Evolutionary conservation across 2,113 vertebrate genomes (phyloP), one percentile per base, ranked within the genome.

Genomic region (Prietella phreatophila): DNA sequence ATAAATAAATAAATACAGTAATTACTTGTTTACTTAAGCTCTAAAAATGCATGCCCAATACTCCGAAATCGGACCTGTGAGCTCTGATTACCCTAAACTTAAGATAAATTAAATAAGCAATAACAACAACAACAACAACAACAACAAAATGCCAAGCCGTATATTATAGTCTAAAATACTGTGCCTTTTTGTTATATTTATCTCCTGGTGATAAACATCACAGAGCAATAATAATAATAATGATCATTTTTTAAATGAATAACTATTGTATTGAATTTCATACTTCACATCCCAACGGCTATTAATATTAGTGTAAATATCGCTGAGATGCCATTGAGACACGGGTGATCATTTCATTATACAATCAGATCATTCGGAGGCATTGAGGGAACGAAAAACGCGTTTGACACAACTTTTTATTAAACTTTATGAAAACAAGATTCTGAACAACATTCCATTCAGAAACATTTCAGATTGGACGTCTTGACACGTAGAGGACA

Each of bases 391-490:
- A 78, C 76, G 63, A 79, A 55, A 83, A 82, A 85, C 85, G 30
- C 89, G 91, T 94, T 93, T 93, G 93, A 94, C 94, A 95, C 91
- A 94, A 94, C 90, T 96, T 95, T 96, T 96, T 95, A 96, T 96
- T 95, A 95, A 95, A 96, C 94, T 94, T 95, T 95, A 95, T 94
- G 93, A 96, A 96, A 95, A 95, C 93, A 95, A 93, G 91, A 93
- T 92, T 95, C 92, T 93, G 92, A 93, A 94, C 94, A 94, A 95
- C 93, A 93, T 93, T 95, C 94, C 93, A 94, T 90, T 90, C 88
- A 89, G 91, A 93, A 93, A 93, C 92, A 92, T 93, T 93, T 90
- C 90, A 89, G 90, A 89, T 94, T 94, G 89, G 89, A 94, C 93
- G 94, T 93, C 92, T 93, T 90, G 93, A 94, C 94, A 95, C 89